These are phyloP conservation scores for Rhinogobius similis DNA, from an alignment of 2,113 vertebrate genomes.

Conservation along the genomic window DNA sequence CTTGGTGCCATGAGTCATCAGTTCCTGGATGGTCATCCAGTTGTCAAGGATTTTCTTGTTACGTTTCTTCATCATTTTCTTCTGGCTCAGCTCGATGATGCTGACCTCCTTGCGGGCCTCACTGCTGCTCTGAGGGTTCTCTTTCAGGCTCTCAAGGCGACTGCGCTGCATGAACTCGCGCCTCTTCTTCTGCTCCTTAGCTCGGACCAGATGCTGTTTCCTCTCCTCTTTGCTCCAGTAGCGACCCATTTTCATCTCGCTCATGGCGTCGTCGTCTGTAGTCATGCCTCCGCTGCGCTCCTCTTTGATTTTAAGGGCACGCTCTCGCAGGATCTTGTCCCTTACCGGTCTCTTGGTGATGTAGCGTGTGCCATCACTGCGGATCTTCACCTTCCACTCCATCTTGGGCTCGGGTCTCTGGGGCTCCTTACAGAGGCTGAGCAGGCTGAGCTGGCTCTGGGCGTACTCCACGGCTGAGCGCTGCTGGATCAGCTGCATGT, in stretches of 20 bases:
- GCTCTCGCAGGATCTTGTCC: constrained; percentile 92
- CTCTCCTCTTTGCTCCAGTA: constrained; percentile 98
- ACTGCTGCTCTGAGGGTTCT: constrained; percentile 87
- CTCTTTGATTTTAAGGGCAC: constrained; percentile 96
- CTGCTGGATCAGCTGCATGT: constrained; percentile 96
- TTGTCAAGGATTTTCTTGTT: constrained; percentile 99
- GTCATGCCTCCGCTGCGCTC: constrained; percentile 94
- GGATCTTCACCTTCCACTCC: constrained; percentile 98
- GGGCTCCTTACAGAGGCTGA: constrained; percentile 86
- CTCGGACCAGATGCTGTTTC: constrained; percentile 91
- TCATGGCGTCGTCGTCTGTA: constrained; percentile 93
- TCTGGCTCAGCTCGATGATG: constrained; percentile 97
- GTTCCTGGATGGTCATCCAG: constrained; percentile 99
- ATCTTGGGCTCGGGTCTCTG: constrained; percentile 88
- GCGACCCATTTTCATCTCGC: constrained; percentile 97
- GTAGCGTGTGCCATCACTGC: constrained; percentile 93
- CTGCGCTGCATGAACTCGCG: constrained; percentile 97
- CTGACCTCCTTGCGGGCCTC: constrained; percentile 90
- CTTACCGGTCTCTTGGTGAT: constrained; percentile 95
- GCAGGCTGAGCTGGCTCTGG: constrained; percentile 92
- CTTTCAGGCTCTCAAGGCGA: constrained; percentile 89
- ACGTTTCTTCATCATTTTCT: constrained; percentile 98
- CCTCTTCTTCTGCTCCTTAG: constrained; percentile 90
- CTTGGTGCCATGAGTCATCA: constrained; percentile 95
- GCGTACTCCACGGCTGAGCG: constrained; percentile 92